Percentiles rank a stretch among this genome's conserved stretches.
phyloP scores from a whole-genome alignment of 92 coral and sea anemone genomes.

The Umimayanthus chanpuru region DNA sequence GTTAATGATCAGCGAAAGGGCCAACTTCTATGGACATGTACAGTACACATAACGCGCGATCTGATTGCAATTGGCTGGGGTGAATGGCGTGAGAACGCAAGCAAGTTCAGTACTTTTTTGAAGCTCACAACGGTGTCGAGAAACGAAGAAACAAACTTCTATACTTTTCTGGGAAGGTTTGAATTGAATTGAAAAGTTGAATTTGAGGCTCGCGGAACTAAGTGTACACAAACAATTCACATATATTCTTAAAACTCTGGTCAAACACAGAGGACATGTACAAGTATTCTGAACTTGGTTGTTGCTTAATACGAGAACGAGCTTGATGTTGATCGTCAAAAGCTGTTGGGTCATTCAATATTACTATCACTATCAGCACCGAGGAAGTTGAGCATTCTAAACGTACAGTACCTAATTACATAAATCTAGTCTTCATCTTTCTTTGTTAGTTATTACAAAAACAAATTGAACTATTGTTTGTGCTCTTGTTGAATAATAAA shows the following conservation, averaged over 20 bases:
- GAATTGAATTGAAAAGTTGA: no score
- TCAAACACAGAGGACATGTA: conserved; percentile 25
- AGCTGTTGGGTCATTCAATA: conserved; percentile 3
- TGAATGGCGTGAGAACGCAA: no score
- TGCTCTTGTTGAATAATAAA: no score
- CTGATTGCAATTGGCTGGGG: no score
- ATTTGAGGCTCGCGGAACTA: conserved; percentile 13
- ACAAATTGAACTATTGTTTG: no score
- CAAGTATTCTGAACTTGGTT: not conserved
- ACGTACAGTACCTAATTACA: not conserved
- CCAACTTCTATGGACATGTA: no score
- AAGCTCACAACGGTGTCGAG: no score
- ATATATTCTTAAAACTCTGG: conserved; percentile 11
- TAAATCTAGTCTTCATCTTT: no score
- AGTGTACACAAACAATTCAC: not conserved
- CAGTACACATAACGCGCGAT: no score
- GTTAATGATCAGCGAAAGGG: no score
- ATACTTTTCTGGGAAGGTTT: conserved; percentile 15
- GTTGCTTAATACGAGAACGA: not conserved
- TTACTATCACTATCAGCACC: conserved; percentile 18
- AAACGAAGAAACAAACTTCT: not conserved
- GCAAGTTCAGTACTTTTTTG: no score
- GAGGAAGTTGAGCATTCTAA: conserved; percentile 28
- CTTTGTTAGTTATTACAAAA: no score
- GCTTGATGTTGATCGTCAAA: conserved; percentile 18